phyloP scores from a whole-genome alignment of 2,888 invertebrate genomes.

The Idaea biselata region DNA sequence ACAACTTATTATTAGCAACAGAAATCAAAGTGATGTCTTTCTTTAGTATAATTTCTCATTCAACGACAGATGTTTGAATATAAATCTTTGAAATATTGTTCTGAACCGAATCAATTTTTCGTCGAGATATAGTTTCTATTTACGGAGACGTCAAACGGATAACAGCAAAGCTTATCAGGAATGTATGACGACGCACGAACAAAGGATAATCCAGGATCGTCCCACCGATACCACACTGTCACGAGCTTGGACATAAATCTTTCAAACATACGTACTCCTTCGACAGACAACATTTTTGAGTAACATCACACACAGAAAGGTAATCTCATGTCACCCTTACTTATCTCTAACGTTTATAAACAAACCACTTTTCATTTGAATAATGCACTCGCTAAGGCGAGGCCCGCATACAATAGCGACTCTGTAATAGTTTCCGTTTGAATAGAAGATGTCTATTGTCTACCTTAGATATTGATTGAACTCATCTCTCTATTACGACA shows the following conservation, averaged over 20 bases:
- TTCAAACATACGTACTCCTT: conserved; percentile 64
- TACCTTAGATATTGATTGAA: conserved; percentile 73
- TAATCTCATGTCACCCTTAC: conserved; percentile 61
- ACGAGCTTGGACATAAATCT: conserved; percentile 73
- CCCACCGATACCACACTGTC: conserved; percentile 59
- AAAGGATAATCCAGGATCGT: conserved; percentile 72
- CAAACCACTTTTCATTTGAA: conserved; percentile 76
- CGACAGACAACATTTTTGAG: conserved; percentile 54
- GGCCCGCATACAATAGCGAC: conserved; percentile 72
- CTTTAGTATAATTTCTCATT: conserved; percentile 8
- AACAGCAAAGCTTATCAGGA: conserved; percentile 58
- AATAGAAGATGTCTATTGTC: conserved; percentile 76
- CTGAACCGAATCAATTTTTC: not conserved
- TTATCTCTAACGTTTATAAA: conserved; percentile 68
- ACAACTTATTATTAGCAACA: conserved; percentile 20
- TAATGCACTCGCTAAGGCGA: conserved; percentile 72
- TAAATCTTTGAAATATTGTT: conserved; percentile 4
- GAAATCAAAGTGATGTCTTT: conserved; percentile 24
- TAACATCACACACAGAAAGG: conserved; percentile 44
- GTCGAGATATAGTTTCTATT: conserved; percentile 23
- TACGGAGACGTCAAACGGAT: conserved; percentile 41
- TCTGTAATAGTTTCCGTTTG: conserved; percentile 78
- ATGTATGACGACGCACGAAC: conserved; percentile 62
- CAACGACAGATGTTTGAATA: conserved; percentile 3
- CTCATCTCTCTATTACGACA: conserved; percentile 56